Conservation (phyloP, 2,113 vertebrate species). For the Pelecanus crispus region DNA sequence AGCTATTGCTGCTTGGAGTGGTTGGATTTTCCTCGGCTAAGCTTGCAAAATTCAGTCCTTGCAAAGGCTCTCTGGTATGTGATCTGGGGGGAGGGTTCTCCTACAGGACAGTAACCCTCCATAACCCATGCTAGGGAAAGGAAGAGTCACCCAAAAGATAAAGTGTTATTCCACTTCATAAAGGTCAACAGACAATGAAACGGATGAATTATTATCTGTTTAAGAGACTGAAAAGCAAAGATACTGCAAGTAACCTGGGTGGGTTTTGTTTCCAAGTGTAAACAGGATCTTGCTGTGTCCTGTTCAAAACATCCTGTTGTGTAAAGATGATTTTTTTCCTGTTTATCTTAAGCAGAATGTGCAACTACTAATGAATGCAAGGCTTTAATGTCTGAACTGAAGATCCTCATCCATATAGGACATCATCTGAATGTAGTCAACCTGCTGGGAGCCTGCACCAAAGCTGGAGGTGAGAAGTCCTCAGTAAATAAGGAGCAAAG, state of each 20-base stretch:
- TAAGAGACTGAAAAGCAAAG: constrained; percentile 27
- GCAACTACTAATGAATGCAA: constrained; percentile 91
- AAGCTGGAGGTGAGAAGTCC: constrained; percentile 84
- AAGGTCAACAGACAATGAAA: constrained; percentile 50
- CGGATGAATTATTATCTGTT: constrained; percentile 48
- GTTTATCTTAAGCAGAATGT: constrained; percentile 79
- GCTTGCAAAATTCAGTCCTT: neutral
- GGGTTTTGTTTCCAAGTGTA: constrained; percentile 49
- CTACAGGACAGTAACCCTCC: neutral
- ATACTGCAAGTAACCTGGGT: constrained; percentile 8
- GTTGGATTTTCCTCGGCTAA: neutral
- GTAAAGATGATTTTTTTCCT: constrained; percentile 56
- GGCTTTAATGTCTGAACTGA: constrained; percentile 93
- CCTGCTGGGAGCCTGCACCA: constrained; percentile 91
- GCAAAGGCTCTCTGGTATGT: neutral
- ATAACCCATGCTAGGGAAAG: neutral
- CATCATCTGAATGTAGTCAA: constrained; percentile 94
- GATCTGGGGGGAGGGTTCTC: neutral
- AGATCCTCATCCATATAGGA: constrained; percentile 94
- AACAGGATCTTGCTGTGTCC: constrained; percentile 65
- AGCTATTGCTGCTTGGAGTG: neutral
- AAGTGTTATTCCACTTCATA: constrained; percentile 4
- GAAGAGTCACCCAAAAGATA: constrained; percentile 16
- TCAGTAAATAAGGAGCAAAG: neutral
- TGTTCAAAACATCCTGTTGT: constrained; percentile 64